Evolutionary conservation across 2,797 vertebrate species (phyloP).

Genomic region (Helostoma temminkii): DNA sequence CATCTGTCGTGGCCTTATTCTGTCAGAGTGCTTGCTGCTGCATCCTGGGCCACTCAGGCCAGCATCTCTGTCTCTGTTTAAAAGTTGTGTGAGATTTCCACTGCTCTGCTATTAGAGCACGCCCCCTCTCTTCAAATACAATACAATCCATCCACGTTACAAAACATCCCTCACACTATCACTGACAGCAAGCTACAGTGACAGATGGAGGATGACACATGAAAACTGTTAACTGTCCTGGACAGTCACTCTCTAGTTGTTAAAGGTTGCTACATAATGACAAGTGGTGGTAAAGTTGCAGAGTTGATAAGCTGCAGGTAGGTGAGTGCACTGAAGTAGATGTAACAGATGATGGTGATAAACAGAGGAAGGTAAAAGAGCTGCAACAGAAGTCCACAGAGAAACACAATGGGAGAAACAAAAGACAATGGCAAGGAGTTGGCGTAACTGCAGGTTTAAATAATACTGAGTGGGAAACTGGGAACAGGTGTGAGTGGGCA

Average conservation of each 20-base stretch:
- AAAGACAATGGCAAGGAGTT: not conserved
- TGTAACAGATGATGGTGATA: too few species aligned
- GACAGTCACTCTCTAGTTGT: constrained; percentile 9
- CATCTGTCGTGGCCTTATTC: constrained; percentile 54
- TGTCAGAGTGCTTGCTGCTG: constrained; percentile 33
- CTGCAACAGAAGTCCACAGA: not conserved
- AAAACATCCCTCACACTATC: constrained; percentile 13
- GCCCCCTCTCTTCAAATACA: constrained; percentile 11
- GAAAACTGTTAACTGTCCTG: constrained; percentile 37
- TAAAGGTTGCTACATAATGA: constrained; percentile 24
- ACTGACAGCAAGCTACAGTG: constrained; percentile 5
- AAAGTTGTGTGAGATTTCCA: constrained; percentile 82
- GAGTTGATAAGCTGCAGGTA: constrained; percentile 25
- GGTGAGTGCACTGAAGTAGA: not conserved
- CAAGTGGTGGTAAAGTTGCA: constrained; percentile 15
- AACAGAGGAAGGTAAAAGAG: too few species aligned
- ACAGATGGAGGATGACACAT: constrained; percentile 53
- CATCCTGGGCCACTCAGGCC: constrained; percentile 32
- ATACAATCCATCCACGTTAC: constrained; percentile 1
- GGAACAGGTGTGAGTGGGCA: not conserved
- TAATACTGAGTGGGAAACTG: not conserved
- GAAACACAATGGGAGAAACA: not conserved
- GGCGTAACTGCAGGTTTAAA: not conserved
- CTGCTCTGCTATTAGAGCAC: constrained; percentile 56
- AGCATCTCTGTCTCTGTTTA: constrained; percentile 75